Conservation (phyloP, 2,113 vertebrate genomes). For the Micromys minutus region DNA sequence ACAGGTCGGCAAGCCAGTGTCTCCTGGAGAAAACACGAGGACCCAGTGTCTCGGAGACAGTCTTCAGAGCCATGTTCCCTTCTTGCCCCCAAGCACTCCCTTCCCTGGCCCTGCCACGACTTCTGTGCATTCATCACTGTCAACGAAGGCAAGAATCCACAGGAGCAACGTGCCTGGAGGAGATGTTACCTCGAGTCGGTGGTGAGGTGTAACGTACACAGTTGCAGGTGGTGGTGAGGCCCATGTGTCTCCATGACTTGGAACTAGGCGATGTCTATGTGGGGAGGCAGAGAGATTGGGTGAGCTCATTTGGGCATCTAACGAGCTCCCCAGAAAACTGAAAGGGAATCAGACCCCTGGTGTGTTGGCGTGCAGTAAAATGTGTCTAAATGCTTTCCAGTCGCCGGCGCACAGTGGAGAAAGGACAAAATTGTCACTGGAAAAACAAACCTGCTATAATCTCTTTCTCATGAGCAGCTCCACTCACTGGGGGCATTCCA, state of each 20-base stretch:
- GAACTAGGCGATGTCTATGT: neutral
- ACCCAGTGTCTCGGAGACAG: neutral
- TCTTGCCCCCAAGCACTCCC: neutral
- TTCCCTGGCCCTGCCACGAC: neutral
- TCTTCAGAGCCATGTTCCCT: constrained; percentile 15
- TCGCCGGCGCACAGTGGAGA: neutral
- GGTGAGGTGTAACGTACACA: too few species aligned
- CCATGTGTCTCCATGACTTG: neutral
- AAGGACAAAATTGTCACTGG: neutral
- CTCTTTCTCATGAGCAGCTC: constrained; percentile 10
- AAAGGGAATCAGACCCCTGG: constrained; percentile 18
- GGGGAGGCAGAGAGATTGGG: neutral
- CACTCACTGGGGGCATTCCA: neutral
- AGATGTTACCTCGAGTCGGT: too few species aligned
- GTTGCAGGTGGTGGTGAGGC: neutral
- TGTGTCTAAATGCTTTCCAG: neutral
- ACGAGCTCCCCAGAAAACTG: neutral
- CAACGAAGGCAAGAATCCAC: constrained; percentile 37
- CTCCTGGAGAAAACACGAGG: neutral
- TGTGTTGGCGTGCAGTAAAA: neutral
- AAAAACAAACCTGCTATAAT: constrained; percentile 20
- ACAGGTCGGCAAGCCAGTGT: neutral
- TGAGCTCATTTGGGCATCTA: neutral
- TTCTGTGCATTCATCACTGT: constrained; percentile 48
- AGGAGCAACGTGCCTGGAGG: neutral